A percentile compares a stretch with the other conserved stretches of the same genome.
phyloP scores from a whole-genome alignment of 1,140 invertebrate species.

The Teleopsis dalmanni region DNA sequence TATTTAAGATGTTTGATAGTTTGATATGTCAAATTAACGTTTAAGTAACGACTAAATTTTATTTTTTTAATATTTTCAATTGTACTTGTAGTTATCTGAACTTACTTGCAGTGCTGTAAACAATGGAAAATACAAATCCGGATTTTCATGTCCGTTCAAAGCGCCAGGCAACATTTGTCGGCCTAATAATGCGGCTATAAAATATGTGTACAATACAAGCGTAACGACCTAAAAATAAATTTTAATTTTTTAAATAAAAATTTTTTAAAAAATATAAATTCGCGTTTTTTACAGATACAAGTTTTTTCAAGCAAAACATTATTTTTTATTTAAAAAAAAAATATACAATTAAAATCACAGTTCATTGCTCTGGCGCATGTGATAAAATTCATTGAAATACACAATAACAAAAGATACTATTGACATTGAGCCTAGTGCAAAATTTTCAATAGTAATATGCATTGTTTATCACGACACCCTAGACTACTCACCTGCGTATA shows the following conservation, averaged over 20 bases:
- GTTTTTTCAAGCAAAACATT: background rate
- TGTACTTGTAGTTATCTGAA: background rate
- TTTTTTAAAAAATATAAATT: background rate
- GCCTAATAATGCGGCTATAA: slow-evolving; percentile 77
- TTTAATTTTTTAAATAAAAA: slow-evolving; percentile 8
- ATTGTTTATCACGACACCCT: too few relatives aligned
- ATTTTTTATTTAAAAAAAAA: background rate
- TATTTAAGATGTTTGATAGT: too few relatives aligned
- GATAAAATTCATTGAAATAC: too few relatives aligned
- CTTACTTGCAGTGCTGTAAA: slow-evolving; percentile 82
- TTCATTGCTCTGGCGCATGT: too few relatives aligned
- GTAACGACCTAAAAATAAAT: slow-evolving; percentile 74
- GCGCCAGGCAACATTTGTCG: slow-evolving; percentile 68
- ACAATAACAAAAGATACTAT: background rate
- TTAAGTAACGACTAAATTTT: too few relatives aligned
- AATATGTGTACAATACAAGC: slow-evolving; percentile 83
- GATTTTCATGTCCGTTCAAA: slow-evolving; percentile 50
- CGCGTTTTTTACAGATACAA: background rate
- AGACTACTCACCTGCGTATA: slow-evolving; percentile 84
- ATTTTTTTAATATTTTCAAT: too few relatives aligned
- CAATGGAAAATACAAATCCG: slow-evolving; percentile 84
- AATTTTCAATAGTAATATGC: too few relatives aligned
- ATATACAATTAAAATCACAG: too few relatives aligned
- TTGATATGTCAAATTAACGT: too few relatives aligned
- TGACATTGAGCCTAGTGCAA: too few relatives aligned